Evolutionary conservation across 1,140 invertebrate genomes (phyloP).

Genomic region (Octopus bimaculoides): DNA sequence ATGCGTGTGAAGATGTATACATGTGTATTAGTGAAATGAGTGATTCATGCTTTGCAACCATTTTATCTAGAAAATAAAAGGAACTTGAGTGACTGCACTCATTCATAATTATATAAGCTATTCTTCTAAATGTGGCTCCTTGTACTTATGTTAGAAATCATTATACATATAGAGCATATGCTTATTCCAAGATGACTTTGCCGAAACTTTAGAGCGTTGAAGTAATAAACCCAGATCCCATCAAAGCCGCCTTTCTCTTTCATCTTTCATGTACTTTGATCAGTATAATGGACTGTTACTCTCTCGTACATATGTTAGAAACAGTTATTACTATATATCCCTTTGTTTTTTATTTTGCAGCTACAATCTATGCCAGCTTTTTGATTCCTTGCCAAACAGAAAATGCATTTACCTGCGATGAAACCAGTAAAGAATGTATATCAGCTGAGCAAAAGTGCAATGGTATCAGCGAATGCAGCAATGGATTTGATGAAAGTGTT

Average conservation of each 20-base stretch:
- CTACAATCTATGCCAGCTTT: background rate
- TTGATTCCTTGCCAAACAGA: background rate
- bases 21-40: no score
- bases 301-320: background rate
- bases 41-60: no score
- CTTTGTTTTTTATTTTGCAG: constrained; percentile 1
- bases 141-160: no score
- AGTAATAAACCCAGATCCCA: background rate
- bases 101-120: no score
- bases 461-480: constrained; percentile 29
- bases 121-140: no score
- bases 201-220: background rate
- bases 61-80: no score
- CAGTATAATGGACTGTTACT: background rate
- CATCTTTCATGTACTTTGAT: background rate
- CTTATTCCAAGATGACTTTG: background rate
- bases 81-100: no score
- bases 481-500: constrained; percentile 27
- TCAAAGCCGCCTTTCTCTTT: background rate
- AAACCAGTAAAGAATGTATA: background rate
- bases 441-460: constrained; percentile 20
- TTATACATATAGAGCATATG: no score
- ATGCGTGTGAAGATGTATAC: no score
- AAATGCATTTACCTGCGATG: background rate
- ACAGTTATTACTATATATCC: background rate